Conservation (phyloP, 2,797 vertebrate species). For the Syngnathus rostellatus region DNA sequence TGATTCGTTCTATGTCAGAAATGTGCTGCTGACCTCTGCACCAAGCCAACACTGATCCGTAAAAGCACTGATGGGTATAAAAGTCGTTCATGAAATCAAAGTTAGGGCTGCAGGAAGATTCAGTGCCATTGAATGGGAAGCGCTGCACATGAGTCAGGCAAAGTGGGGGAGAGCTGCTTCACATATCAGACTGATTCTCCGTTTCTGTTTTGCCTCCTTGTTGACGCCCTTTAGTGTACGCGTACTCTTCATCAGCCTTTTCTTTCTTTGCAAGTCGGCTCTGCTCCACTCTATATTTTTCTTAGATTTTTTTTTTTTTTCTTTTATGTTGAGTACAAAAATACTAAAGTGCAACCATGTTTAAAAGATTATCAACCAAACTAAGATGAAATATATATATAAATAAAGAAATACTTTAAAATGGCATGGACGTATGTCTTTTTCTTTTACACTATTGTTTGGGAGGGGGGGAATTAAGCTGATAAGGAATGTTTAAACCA, state of each 20-base stretch:
- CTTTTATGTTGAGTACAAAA: conserved; percentile 84
- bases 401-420: conserved; percentile 77
- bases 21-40: background rate
- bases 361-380: conserved; percentile 78
- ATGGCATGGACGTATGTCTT: conserved; percentile 26
- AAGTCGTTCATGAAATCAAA: background rate
- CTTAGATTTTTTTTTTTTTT: conserved; percentile 60
- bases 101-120: conserved; percentile 13
- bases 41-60: conserved; percentile 29
- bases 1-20: background rate
- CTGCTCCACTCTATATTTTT: conserved; percentile 16
- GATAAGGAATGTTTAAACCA: background rate
- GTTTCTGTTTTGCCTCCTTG: conserved; percentile 1
- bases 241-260: conserved; percentile 21
- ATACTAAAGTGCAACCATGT: conserved; percentile 79
- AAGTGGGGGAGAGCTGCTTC: conserved; percentile 26
- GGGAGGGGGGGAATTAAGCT: background rate
- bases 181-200: conserved; percentile 30
- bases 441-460: background rate
- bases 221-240: background rate
- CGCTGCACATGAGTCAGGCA: conserved; percentile 19
- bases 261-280: conserved; percentile 16
- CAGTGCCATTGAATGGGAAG: conserved; percentile 34
- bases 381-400: conserved; percentile 76
- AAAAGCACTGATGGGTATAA: conserved; percentile 13